Conservation (phyloP, 2,888 invertebrate species). For the Corythucha ciliata region DNA sequence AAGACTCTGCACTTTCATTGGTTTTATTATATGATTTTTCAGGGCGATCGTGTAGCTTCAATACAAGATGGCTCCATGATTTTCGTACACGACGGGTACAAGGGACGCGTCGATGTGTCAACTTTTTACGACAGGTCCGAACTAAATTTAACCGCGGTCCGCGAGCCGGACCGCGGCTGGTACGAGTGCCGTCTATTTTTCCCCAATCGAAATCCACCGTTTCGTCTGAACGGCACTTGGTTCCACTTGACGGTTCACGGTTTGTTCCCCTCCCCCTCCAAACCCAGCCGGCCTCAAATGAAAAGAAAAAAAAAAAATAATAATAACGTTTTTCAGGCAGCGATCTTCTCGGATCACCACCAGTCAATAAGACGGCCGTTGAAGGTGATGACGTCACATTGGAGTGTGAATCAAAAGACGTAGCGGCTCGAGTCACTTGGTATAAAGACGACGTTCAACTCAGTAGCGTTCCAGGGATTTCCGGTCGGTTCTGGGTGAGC, state of each 20-base stretch:
- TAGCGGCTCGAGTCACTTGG: slow-evolving; percentile 53
- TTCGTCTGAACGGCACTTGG: slow-evolving; percentile 81
- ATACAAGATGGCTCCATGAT: slow-evolving; percentile 66
- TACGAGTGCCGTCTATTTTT: slow-evolving; percentile 84
- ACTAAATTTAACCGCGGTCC: slow-evolving; percentile 44
- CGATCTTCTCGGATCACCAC: slow-evolving; percentile 75
- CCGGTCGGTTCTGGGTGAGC: slow-evolving; percentile 52
- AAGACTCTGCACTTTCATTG: no score
- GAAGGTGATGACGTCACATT: slow-evolving; percentile 76
- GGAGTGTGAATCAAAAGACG: slow-evolving; percentile 69
- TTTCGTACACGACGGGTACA: slow-evolving; percentile 58
- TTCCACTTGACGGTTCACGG: slow-evolving; percentile 81
- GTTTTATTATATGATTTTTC: slow-evolving; percentile 37
- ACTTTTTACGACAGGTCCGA: slow-evolving; percentile 54
- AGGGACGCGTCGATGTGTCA: slow-evolving; percentile 58
- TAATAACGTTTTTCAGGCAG: slow-evolving; percentile 53
- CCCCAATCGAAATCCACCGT: slow-evolving; percentile 76
- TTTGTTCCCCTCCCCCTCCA: no score
- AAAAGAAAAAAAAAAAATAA: not conserved
- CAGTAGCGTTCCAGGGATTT: slow-evolving; percentile 40
- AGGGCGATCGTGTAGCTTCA: slow-evolving; percentile 72
- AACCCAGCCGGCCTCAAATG: not conserved
- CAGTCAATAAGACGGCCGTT: slow-evolving; percentile 76
- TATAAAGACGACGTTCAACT: slow-evolving; percentile 49
- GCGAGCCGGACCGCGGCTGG: slow-evolving; percentile 83